These are phyloP conservation scores for Drosophila lowei DNA, from an alignment of 1,140 invertebrate genomes.

Conservation along the genomic window DNA sequence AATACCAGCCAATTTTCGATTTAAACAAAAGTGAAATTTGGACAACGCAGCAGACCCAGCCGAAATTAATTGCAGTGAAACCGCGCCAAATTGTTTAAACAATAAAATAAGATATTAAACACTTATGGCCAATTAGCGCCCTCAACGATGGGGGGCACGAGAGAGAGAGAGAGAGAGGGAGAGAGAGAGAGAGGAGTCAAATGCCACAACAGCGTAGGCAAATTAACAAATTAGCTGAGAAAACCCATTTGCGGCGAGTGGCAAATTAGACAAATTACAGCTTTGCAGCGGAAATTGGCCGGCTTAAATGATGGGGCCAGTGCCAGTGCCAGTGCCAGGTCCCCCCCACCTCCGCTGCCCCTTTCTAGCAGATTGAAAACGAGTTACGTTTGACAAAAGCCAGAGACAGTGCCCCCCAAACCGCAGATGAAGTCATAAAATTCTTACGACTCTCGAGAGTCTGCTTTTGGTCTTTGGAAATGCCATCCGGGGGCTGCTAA, in stretches of 20 bases:
- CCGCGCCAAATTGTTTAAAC: constrained; percentile 43
- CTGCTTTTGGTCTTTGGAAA: constrained; percentile 20
- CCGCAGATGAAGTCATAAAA: constrained; percentile 76
- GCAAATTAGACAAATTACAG: constrained; percentile 72
- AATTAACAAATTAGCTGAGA: constrained; percentile 75
- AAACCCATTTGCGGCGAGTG: constrained; percentile 65
- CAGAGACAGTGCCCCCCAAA: constrained; percentile 38
- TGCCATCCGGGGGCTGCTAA: constrained; percentile 25
- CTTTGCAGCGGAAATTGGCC: constrained; percentile 42
- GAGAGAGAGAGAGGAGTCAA: constrained; percentile 18
- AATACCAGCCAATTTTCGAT: constrained; percentile 15
- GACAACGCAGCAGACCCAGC: too few species aligned
- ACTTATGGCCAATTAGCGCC: constrained; percentile 57
- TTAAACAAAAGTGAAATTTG: constrained; percentile 27
- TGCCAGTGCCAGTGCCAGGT: constrained; percentile 27
- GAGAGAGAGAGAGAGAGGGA: constrained; percentile 16
- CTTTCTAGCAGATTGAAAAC: constrained; percentile 60
- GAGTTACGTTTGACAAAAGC: constrained; percentile 43
- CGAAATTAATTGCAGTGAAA: constrained; percentile 21
- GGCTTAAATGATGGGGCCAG: constrained; percentile 26
- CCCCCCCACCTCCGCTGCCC: too few species aligned
- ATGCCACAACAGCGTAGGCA: constrained; percentile 37
- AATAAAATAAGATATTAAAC: constrained; percentile 74
- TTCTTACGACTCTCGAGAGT: constrained; percentile 59
- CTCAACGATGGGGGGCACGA: constrained; percentile 32